Conservation (phyloP, 2,113 vertebrate genomes). For the Seriola dumerili region DNA sequence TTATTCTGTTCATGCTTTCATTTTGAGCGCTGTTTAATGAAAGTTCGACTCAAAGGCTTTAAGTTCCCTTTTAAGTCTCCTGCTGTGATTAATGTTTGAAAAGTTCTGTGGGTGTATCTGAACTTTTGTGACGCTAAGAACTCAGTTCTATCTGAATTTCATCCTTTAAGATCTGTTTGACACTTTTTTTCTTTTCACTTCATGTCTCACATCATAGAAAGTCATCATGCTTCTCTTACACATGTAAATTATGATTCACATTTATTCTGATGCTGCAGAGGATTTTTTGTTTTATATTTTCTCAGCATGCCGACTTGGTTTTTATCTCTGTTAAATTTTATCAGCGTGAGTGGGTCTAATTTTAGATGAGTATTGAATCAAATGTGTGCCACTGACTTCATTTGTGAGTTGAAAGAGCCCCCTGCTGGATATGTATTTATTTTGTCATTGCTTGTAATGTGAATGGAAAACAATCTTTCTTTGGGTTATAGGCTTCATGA, state of each 20-base stretch:
- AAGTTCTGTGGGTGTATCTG: slow-evolving; percentile 53
- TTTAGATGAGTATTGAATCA: slow-evolving; percentile 44
- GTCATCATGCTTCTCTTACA: slow-evolving; percentile 43
- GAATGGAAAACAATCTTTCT: slow-evolving; percentile 47
- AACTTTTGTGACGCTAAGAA: slow-evolving; percentile 53
- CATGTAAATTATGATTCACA: slow-evolving; percentile 46
- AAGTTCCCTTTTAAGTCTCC: slow-evolving; percentile 54
- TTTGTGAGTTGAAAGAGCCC: slow-evolving; percentile 80
- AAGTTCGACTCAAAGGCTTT: slow-evolving; percentile 62
- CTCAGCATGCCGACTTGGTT: slow-evolving; percentile 43
- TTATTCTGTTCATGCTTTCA: slow-evolving; percentile 26
- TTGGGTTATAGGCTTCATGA: slow-evolving; percentile 48
- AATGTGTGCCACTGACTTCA: slow-evolving; percentile 46
- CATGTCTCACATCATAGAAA: slow-evolving; percentile 38
- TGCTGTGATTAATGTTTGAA: slow-evolving; percentile 67
- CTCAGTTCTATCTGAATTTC: slow-evolving; percentile 22
- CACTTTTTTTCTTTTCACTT: slow-evolving; percentile 23
- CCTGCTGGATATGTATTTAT: slow-evolving; percentile 73
- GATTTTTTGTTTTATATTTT: slow-evolving; percentile 28
- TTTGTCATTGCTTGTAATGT: slow-evolving; percentile 22
- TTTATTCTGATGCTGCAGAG: slow-evolving; percentile 52
- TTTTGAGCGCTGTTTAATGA: slow-evolving; percentile 44
- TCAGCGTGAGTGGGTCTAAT: slow-evolving; percentile 33
- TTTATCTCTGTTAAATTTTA: slow-evolving; percentile 52
- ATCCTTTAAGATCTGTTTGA: slow-evolving; percentile 49